These are phyloP conservation scores for Arothron firmamentum DNA, from an alignment of 2,113 vertebrate genomes.

Conservation along the genomic window DNA sequence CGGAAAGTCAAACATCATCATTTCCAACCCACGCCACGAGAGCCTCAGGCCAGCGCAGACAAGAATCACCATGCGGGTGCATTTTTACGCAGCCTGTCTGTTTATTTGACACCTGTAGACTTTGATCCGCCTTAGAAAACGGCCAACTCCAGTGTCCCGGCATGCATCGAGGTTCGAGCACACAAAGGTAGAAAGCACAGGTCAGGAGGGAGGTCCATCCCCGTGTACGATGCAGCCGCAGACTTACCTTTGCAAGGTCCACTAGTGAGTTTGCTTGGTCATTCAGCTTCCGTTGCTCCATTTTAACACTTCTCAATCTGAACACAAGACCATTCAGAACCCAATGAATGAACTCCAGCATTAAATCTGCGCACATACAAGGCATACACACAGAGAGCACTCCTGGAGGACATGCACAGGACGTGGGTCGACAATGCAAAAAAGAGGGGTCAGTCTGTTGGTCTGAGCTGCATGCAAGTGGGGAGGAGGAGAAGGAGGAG, in stretches of 20 bases:
- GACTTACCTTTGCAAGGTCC: constrained; percentile 97
- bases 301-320: constrained; percentile 99
- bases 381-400: constrained; percentile 81
- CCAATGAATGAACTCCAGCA: constrained; percentile 72
- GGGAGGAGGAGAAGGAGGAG: constrained; percentile 37
- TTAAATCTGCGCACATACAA: constrained; percentile 78
- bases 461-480: constrained; percentile 75
- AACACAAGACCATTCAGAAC: constrained; percentile 82
- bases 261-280: constrained; percentile 99
- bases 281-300: constrained; percentile 99
- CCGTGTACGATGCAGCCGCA: constrained; percentile 50
- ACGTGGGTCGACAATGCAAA: constrained; percentile 70
- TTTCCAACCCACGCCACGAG: constrained; percentile 25
- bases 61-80: constrained; percentile 39
- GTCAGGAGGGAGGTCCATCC: constrained; percentile 31
- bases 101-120: constrained; percentile 85
- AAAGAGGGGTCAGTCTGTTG: constrained; percentile 57
- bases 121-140: constrained; percentile 59
- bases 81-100: constrained; percentile 61
- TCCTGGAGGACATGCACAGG: constrained; percentile 75
- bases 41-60: constrained; percentile 28
- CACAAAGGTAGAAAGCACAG: constrained; percentile 12
- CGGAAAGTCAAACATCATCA: constrained; percentile 23
- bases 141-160: constrained; percentile 18
- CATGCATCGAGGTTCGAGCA: constrained; percentile 49